Evolutionary conservation across 2,888 invertebrate genomes (phyloP).

Genomic region (Orchestes rusci): DNA sequence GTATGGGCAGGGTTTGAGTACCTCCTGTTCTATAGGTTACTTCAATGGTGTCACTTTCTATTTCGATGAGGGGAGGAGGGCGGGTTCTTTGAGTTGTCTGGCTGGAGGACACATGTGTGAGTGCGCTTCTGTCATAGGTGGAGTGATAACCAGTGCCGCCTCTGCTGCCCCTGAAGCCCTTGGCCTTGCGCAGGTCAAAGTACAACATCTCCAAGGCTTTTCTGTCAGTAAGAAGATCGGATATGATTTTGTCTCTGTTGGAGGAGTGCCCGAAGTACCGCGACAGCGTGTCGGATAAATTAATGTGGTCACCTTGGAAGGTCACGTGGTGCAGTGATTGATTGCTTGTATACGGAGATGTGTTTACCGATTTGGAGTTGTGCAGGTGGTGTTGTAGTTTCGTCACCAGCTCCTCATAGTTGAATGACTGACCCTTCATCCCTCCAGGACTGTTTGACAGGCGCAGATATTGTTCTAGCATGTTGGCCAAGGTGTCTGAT

Average conservation of each 20-base stretch:
- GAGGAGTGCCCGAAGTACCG: constrained; percentile 60
- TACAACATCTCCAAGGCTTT: constrained; percentile 66
- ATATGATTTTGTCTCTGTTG: constrained; percentile 62
- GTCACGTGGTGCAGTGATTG: constrained; percentile 23
- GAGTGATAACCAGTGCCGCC: constrained; percentile 32
- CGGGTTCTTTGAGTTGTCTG: constrained; percentile 17
- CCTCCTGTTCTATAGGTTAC: constrained; percentile 43
- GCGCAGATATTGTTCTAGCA: constrained; percentile 60
- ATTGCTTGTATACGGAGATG: constrained; percentile 13
- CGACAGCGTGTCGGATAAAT: constrained; percentile 58
- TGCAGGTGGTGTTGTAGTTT: constrained; percentile 55
- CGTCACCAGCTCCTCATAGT: constrained; percentile 58
- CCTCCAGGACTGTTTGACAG: constrained; percentile 40
- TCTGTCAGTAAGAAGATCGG: constrained; percentile 65
- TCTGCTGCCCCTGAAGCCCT: constrained; percentile 47
- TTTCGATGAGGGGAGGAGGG: constrained; percentile 63
- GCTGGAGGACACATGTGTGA: neutral
- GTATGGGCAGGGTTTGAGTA: constrained; percentile 57
- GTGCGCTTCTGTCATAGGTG: constrained; percentile 28
- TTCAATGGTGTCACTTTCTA: constrained; percentile 54
- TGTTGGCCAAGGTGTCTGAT: constrained; percentile 52
- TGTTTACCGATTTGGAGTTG: constrained; percentile 5
- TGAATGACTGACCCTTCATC: constrained; percentile 36
- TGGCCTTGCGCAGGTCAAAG: constrained; percentile 63
- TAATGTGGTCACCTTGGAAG: constrained; percentile 49